phyloP scores from a whole-genome alignment of 2,888 invertebrate genomes.

The Limulus polyphemus region DNA sequence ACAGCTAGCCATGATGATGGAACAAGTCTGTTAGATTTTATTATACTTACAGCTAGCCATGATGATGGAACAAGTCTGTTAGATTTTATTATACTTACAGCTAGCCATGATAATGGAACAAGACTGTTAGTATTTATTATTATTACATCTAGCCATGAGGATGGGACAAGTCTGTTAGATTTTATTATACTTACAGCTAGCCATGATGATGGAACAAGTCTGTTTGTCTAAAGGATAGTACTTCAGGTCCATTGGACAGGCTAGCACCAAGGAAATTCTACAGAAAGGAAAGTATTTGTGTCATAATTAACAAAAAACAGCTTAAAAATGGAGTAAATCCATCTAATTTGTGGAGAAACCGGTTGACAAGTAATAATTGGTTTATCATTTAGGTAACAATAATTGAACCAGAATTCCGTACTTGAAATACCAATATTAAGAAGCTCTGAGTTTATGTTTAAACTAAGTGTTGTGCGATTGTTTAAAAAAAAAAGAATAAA shows the following conservation, averaged over 20 bases:
- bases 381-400: too few relatives aligned
- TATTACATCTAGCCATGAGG: conserved; percentile 95
- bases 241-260: conserved; percentile 96
- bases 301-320: not conserved
- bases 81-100: conserved; percentile 55
- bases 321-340: too few relatives aligned
- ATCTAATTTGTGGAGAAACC: too few relatives aligned
- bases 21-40: too few relatives aligned
- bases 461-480: too few relatives aligned
- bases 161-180: conserved; percentile 71
- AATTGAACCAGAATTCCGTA: too few relatives aligned
- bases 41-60: conserved; percentile 95
- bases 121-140: conserved; percentile 57
- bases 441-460: too few relatives aligned
- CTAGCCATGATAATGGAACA: conserved; percentile 93
- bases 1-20: too few relatives aligned
- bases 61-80: conserved; percentile 84
- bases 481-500: too few relatives aligned
- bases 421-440: too few relatives aligned
- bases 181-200: conserved; percentile 69
- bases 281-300: not conserved
- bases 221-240: conserved; percentile 92
- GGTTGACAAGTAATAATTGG: too few relatives aligned
- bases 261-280: conserved; percentile 81
- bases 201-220: conserved; percentile 88